Evolutionary conservation across 1,140 invertebrate genomes (phyloP), one percentile per base, ranked within the genome.

Genomic region (Drosophila simulans): DNA sequence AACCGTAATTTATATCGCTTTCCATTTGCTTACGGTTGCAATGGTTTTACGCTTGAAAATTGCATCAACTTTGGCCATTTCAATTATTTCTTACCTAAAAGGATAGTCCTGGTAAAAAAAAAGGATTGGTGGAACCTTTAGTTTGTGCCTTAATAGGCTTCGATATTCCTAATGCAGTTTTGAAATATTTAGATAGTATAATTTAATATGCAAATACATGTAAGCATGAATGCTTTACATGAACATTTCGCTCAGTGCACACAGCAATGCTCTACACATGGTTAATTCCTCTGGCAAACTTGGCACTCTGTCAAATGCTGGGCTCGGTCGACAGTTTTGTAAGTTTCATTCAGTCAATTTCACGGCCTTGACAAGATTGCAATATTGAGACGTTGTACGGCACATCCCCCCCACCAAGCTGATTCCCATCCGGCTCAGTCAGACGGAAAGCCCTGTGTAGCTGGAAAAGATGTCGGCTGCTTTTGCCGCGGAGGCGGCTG

Each of bases 401-500:
- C 48, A 51, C 12, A 17, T 15, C 8, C 35, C 31, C 37, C 13
- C 7, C 27, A 11, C 13, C 11, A 39, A 20, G 20, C 45, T n/a
- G 42, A n/a, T 15, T 40, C 20, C 31, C 31, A 31, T 11, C 39
- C 40, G 45, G 72, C 31, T 37, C 59, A 79, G 54, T 68, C 77
- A 57, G 77, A 84, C 57, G 80, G 71, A 71, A 76, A 62, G 52
- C 56, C 77, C 75, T 63, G 59, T 64, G 59, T 79, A 66, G 75
- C 72, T 65, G 75, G 60, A 78, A 68, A 82, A 82, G 83, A 86
- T 88, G 82, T 79, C 69, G 83, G 70, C 60, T 79, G 75, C 51
- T 62, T 59, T 51, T 45, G 54, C 25, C 20, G 60, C 51, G 60
- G 69, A 75, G 72, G 65, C 74, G 65, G 66, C 72, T 76, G 72